These are phyloP conservation scores for Melozone crissalis DNA, from an alignment of 2,113 vertebrate genomes.

Conservation along the genomic window DNA sequence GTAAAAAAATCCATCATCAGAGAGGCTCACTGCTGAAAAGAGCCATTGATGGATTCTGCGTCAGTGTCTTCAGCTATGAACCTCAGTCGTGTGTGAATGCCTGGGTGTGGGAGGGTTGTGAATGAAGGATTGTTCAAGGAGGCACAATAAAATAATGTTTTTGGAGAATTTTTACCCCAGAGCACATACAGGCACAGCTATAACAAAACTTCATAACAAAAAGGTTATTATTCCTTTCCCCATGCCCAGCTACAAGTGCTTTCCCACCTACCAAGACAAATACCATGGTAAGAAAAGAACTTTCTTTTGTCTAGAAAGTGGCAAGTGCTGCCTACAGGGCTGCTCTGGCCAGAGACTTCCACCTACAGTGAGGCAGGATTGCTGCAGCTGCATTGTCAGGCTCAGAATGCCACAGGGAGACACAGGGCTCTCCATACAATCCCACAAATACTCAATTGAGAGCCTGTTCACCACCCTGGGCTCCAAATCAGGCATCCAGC, in stretches of 20 bases:
- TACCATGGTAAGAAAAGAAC: background rate
- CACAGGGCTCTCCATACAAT: background rate
- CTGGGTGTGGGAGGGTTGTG: background rate
- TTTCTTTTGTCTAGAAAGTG: background rate
- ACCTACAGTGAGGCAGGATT: background rate
- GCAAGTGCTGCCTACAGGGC: background rate
- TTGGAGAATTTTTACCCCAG: background rate
- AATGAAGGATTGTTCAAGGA: background rate
- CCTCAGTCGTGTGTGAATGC: background rate
- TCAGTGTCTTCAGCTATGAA: slow-evolving; percentile 8
- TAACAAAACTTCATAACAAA: background rate
- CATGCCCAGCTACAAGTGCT: background rate
- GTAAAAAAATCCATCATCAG: background rate
- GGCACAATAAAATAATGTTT: slow-evolving; percentile 19
- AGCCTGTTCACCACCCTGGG: background rate
- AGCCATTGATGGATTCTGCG: background rate
- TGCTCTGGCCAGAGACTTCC: background rate
- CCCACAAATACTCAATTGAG: background rate
- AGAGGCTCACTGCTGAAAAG: background rate
- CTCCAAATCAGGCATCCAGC: background rate
- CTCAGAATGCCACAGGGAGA: background rate
- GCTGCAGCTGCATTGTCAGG: background rate
- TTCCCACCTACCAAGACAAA: slow-evolving; percentile 24
- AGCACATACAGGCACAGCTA: background rate
- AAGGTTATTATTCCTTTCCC: background rate